phyloP scores from a whole-genome alignment of 2,888 invertebrate genomes.

The Ichneumoninae sp. region DNA sequence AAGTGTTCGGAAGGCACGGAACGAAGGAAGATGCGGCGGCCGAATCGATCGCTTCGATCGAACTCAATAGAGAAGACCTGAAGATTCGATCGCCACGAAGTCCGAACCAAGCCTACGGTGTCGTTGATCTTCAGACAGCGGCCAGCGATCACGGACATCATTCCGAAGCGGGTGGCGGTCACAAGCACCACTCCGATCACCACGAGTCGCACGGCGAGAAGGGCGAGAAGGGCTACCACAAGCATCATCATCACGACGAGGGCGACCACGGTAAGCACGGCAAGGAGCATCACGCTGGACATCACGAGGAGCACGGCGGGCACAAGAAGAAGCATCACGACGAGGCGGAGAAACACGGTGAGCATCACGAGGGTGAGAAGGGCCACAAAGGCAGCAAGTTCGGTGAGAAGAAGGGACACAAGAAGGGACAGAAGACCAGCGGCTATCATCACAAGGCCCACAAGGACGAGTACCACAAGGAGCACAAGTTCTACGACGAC shows the following conservation, averaged over 20 bases:
- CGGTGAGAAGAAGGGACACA: slow-evolving; percentile 93
- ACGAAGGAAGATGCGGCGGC: slow-evolving; percentile 28
- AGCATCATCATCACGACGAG: slow-evolving; percentile 90
- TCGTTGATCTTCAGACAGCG: slow-evolving; percentile 58
- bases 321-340: slow-evolving; percentile 89
- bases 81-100: slow-evolving; percentile 37
- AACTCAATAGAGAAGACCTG: background rate
- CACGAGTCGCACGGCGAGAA: slow-evolving; percentile 91
- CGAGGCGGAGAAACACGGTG: slow-evolving; percentile 87
- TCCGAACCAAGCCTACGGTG: background rate
- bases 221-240: slow-evolving; percentile 92
- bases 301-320: slow-evolving; percentile 88
- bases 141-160: slow-evolving; percentile 66
- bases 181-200: slow-evolving; percentile 89
- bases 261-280: slow-evolving; percentile 87
- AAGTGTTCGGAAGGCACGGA: slow-evolving; percentile 27
- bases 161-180: slow-evolving; percentile 87
- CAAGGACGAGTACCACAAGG: slow-evolving; percentile 90
- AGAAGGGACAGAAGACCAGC: slow-evolving; percentile 92
- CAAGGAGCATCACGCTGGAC: slow-evolving; percentile 87
- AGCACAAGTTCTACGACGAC: slow-evolving; percentile 90
- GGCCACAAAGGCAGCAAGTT: slow-evolving; percentile 92
- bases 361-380: slow-evolving; percentile 89
- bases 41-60: background rate
- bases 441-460: slow-evolving; percentile 94